Percentiles rank a stretch among this genome's conserved stretches.
Evolutionary conservation across 2,113 vertebrate species (phyloP).

Genomic region (Phrynocephalus versicolor): DNA sequence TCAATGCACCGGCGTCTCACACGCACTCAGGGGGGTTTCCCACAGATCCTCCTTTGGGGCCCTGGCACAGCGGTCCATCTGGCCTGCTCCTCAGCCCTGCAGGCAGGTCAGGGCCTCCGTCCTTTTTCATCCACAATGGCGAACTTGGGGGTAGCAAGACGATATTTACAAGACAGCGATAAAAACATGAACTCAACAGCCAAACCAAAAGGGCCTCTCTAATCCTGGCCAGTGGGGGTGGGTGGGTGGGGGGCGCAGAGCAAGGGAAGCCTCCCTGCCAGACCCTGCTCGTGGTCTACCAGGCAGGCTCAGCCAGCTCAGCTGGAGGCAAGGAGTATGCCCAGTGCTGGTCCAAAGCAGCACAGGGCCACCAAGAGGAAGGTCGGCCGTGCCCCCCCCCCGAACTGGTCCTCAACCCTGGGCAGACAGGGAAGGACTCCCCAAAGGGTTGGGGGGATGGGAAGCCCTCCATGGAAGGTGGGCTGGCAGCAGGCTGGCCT

Average conservation of each 20-base stretch:
- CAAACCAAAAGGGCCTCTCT: neutral
- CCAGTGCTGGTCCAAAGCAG: neutral
- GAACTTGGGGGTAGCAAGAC: constrained; percentile 80
- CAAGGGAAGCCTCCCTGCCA: neutral
- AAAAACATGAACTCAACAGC: constrained; percentile 43
- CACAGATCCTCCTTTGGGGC: no score
- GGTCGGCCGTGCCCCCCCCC: neutral
- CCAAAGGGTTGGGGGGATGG: rapidly evolving
- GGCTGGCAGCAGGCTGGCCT: neutral
- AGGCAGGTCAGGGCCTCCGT: no score
- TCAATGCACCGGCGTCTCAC: no score
- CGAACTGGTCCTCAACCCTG: no score
- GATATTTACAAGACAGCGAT: constrained; percentile 80
- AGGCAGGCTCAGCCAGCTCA: no score
- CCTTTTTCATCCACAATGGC: constrained; percentile 27
- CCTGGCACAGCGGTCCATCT: no score
- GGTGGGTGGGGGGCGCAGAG: no score
- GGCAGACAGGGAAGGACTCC: no score
- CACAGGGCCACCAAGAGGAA: neutral
- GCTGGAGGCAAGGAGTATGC: neutral
- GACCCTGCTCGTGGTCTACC: no score
- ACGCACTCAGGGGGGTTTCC: no score
- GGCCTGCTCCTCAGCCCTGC: no score
- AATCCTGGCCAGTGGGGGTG: neutral
- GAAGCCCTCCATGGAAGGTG: constrained; percentile 8